Evolutionary conservation across 2,888 invertebrate species (phyloP), one percentile per base, ranked within the genome.

Genomic region (Gastracanthus pulcherrimus): DNA sequence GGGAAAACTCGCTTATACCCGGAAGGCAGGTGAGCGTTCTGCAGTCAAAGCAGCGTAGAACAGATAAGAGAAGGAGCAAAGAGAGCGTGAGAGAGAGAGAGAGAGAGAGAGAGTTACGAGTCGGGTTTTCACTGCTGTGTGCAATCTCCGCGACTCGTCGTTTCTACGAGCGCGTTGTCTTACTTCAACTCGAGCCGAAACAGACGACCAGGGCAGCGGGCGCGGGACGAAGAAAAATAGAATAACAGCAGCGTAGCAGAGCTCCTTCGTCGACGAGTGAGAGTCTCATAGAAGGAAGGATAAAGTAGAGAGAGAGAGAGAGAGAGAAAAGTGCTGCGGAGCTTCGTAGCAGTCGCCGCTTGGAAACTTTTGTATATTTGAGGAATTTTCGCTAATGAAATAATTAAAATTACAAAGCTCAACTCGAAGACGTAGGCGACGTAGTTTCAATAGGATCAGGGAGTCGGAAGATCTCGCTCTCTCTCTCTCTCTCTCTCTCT

Each of bases 391-490:
- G 74, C 84, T 85, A 87, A 87, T 87, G 86, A 87, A 87, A 85
- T 86, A 84, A 86, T 87, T 85, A 84, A 86, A 87, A 87, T 86
- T 86, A 85, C 86, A 86, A 85, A 86, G 84, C 84, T 85, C 76
- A 41, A 23, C 51, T 23, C 31, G 60, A 26, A 26, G 16, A 38
- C 55, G 6, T 5, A 5, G 55, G 23, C 19, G 67, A 51, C 62
- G 45, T 16, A 66, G 41, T 34, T 76, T 62, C 3, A 11, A 23
- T 36, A 26, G 41, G n/a, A 36, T 45, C n/a, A n/a, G n/a, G n/a
- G n/a, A n/a, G n/a, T n/a, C n/a, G n/a, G n/a, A n/a, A n/a, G n/a
- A n/a, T n/a, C n/a, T n/a, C n/a, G n/a, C n/a, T 23, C 34, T 13
- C 19, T 13, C 36, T 64, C 60, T 26, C 2, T 34, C 26, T 6